Evolutionary conservation across 1,140 invertebrate genomes (phyloP), one percentile per base, ranked within the genome.

Genomic region (Amphibalanus amphitrite): DNA sequence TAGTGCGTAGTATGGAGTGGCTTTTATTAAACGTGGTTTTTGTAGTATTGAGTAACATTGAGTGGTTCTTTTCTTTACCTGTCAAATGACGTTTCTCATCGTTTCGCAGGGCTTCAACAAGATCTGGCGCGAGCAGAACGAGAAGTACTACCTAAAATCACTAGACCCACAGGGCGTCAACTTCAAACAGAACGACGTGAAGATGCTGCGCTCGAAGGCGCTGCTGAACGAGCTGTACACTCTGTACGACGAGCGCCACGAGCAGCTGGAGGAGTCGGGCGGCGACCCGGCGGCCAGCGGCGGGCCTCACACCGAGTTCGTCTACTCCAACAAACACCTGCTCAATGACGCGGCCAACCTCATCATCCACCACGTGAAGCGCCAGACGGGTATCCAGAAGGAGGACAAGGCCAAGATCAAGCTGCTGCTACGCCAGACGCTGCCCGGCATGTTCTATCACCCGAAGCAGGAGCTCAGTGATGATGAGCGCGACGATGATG

Each of bases 81-180:
- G 15, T 38, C 33, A 6, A 6, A 38, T 15, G 17, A 59, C 23
- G 17, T 59, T 13, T 59, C 23, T 20, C 10, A 28, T 10, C 28
- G 8, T 74, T 71, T 73, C 78, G 8, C 75, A 86, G 83, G 88
- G 89, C 69, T 98, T 97, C 79, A 98, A 98, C 81, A 95, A 95
- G 81, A 88, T 95, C 69, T 99, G 97, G 97, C 84, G 93, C 30
- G 97, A 98, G 80, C 95, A 98, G 81, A 97, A 97, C 79, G 95
- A 98, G 80, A 97, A 97, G 80, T 97, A 95, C 81, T 98, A 98
- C 80, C 83, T 98, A 28, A 98, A 98, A 79, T 97, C 94, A 20
- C 81, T 99, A 13, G 97, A 99, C 83, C 95, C 99, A 82, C 95
- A 98, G 80, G 95, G 95, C 29, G 94, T 97, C 74, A 96, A 95